These are phyloP conservation scores for Pinctada fucata DNA, from an alignment of 2,888 invertebrate genomes.

Conservation along the genomic window DNA sequence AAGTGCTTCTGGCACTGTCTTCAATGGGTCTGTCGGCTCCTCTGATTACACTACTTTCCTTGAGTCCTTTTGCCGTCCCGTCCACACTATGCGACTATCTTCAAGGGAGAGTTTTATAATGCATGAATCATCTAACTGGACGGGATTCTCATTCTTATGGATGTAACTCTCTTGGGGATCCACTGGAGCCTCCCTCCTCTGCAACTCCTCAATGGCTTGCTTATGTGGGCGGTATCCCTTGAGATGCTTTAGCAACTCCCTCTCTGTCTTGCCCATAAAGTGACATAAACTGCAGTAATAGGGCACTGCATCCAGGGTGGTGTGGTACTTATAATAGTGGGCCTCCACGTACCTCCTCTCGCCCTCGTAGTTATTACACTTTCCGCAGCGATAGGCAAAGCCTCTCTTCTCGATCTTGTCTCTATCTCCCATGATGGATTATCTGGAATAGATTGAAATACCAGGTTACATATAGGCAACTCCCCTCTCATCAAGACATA, in stretches of 20 bases:
- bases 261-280: not conserved
- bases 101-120: not conserved
- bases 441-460: no score
- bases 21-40: no score
- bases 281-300: conserved; percentile 1
- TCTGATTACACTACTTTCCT: no score
- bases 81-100: not conserved
- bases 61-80: no score
- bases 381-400: not conserved
- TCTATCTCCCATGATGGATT: not conserved
- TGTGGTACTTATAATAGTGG: not conserved
- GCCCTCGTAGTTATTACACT: not conserved
- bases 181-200: not conserved
- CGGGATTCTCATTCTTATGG: not conserved
- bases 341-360: not conserved
- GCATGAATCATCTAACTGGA: not conserved
- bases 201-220: not conserved
- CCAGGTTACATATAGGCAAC: no score
- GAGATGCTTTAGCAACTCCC: not conserved
- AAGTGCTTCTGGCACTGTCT: no score
- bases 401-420: conserved; percentile 1
- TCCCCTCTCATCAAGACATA: no score
- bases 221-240: not conserved
- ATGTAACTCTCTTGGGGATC: not conserved
- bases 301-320: not conserved